Conservation (phyloP, 2,113 vertebrate genomes). For the Mus musculus region DNA sequence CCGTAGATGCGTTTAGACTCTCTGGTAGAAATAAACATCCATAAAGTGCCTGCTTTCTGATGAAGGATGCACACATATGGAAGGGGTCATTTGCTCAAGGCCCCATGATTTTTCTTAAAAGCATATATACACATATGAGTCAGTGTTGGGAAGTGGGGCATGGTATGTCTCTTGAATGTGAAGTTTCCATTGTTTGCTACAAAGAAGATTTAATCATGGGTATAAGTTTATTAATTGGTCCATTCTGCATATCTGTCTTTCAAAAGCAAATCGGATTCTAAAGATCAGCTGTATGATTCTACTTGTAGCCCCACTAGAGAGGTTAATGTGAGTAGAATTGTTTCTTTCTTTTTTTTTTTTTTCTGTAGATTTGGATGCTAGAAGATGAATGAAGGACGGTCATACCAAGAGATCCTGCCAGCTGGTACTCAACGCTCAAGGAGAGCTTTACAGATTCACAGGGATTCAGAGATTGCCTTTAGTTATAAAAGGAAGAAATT, state of each 20-base stretch:
- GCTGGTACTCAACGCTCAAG: neutral
- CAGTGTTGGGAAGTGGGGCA: neutral
- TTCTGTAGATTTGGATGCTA: neutral
- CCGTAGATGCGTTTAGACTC: neutral
- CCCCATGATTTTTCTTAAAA: neutral
- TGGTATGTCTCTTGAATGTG: neutral
- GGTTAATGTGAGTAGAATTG: neutral
- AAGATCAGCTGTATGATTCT: neutral
- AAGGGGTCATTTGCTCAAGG: constrained; percentile 7
- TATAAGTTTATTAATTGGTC: neutral
- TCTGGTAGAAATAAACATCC: neutral
- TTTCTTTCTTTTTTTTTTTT: too few relatives aligned
- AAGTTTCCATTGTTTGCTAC: neutral
- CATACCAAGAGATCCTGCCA: neutral
- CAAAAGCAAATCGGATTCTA: neutral
- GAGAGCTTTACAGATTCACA: neutral
- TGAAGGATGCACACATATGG: neutral
- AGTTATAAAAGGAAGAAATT: too few relatives aligned
- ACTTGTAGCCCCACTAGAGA: neutral
- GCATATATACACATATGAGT: neutral
- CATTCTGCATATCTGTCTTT: neutral
- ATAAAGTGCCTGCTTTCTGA: neutral
- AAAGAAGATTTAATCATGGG: neutral
- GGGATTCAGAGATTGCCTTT: neutral
- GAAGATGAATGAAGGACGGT: neutral